Conservation (phyloP, 2,113 vertebrate genomes). For the Murina feae region DNA sequence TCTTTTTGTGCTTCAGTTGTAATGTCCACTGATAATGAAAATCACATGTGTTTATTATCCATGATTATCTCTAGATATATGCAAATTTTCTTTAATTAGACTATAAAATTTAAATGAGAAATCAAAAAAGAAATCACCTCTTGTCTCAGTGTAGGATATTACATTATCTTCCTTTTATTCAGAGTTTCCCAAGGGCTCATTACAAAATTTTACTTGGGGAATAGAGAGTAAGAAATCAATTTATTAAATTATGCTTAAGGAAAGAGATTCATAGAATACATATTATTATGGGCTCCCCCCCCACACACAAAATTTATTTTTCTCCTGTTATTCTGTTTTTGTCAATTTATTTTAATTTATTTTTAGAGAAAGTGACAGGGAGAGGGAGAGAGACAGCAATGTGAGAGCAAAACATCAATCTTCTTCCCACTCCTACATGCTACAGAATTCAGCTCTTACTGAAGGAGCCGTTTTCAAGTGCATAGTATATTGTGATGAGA, state of each 20-base stretch:
- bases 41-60: conserved; percentile 45
- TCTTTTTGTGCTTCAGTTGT: background rate
- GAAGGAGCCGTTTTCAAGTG: background rate
- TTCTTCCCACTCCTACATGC: fast-evolving
- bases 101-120: conserved; percentile 44
- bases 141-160: background rate
- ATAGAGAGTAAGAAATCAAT: background rate
- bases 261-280: background rate
- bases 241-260: background rate
- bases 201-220: background rate
- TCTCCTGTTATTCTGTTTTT: too few species aligned
- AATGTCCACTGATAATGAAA: conserved; percentile 29
- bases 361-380: too few species aligned
- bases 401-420: background rate
- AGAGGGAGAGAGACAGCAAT: too few species aligned
- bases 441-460: background rate
- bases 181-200: background rate
- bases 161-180: background rate
- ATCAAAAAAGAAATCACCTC: conserved; percentile 45
- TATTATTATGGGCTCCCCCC: background rate
- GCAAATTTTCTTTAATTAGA: conserved; percentile 57
- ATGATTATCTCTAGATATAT: conserved; percentile 44
- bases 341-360: too few species aligned
- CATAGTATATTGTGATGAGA: background rate
- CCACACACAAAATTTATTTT: too few species aligned